Evolutionary conservation across 2,113 vertebrate genomes (phyloP), one percentile per base, ranked within the genome.

Genomic region (Saguinus midas): DNA sequence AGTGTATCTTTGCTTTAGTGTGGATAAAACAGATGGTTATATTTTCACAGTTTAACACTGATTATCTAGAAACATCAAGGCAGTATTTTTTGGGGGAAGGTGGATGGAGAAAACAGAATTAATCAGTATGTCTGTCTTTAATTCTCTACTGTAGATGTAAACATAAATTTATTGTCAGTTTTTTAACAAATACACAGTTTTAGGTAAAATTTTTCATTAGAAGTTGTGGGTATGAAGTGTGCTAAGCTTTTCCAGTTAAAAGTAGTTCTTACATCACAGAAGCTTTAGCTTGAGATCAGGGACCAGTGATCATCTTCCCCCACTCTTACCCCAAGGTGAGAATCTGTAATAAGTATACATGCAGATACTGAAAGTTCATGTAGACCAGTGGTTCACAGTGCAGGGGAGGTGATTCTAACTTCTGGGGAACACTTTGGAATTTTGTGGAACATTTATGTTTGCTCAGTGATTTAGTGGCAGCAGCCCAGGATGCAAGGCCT

Each of bases 41-140:
- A n/a, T 82, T 57, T 76, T 55, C 35, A 80, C 55, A 58, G 21
- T 91, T 87, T 83, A 68, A 58, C 27, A 27, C 64, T 83, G 57
- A 87, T 76, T 68, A 76, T 40, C 40, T 87, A 57, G 64, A 87
- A 86, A 80, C 87, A 58, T 81, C 27, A 94, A 35, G 75, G 43
- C 43, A 68, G 83, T 32, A 57, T 18, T 91, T 66, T 92, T 78
- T 8, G 14, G 17, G 4, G 8, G 48, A 1, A 57, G 5, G 52
- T 64, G 20, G 52, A 72, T 17, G 57, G 73, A 80, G 6, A 76
- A 92, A 35, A 57, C 37, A 83, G 57, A 95, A 55, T 82, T 82
- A 61, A 61, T 81, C 43, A 82, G 43, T 75, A 43, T 27, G 73
- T 3, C 8, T 82, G 17, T 95, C 35, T 58, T 58, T 91, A 73